These are phyloP conservation scores for Scopus umbretta DNA, from an alignment of 2,113 vertebrate genomes.

Conservation along the genomic window DNA sequence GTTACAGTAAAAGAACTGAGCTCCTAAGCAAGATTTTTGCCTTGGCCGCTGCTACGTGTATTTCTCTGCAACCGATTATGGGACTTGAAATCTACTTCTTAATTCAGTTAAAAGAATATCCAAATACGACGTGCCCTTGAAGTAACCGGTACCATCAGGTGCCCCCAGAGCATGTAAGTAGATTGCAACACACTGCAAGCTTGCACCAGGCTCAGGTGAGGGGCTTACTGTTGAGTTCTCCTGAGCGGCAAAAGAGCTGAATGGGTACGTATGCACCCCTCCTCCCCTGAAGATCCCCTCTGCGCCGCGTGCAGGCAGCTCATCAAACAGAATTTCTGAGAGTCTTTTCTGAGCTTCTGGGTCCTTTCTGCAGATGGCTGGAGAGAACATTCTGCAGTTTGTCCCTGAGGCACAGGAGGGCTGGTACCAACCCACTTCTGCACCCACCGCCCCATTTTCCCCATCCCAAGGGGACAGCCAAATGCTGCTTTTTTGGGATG, in stretches of 20 bases:
- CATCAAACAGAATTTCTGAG: not conserved
- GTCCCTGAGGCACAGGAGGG: not conserved
- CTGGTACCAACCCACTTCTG: not conserved
- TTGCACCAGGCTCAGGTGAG: not conserved
- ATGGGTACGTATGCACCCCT: not conserved
- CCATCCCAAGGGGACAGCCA: too few relatives aligned
- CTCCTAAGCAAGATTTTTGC: not conserved
- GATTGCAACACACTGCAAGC: rapidly evolving
- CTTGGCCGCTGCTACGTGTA: not conserved
- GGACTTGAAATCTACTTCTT: not conserved
- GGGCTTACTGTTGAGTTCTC: not conserved
- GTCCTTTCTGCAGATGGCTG: not conserved
- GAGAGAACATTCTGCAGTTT: not conserved
- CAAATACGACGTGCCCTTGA: not conserved
- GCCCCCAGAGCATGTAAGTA: not conserved
- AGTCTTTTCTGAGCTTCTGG: not conserved
- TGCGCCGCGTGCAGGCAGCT: not conserved
- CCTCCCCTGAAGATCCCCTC: not conserved
- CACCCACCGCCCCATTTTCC: not conserved
- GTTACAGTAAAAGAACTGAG: not conserved
- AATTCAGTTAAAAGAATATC: not conserved
- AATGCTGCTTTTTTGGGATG: rapidly evolving
- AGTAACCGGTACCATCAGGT: not conserved
- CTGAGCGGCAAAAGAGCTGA: not conserved
- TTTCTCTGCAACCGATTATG: not conserved